Conservation (phyloP, 2,113 vertebrate species). For the Psittacus erithacus region DNA sequence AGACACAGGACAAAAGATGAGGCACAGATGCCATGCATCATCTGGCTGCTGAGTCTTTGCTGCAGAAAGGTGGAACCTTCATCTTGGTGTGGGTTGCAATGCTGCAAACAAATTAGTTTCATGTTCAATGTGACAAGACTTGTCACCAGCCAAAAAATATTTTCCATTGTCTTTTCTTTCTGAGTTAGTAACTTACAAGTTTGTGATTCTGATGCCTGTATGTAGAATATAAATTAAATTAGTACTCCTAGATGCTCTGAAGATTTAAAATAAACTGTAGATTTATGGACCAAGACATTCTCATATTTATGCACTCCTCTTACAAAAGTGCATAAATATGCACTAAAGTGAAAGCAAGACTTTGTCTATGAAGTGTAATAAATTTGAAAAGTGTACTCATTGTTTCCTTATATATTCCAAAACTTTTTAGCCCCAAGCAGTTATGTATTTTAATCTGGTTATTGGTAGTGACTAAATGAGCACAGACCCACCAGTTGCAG, state of each 20-base stretch:
- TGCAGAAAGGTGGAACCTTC: neutral
- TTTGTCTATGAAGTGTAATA: conserved; percentile 19
- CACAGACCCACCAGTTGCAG: neutral
- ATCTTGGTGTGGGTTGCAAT: neutral
- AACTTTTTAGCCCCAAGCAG: neutral
- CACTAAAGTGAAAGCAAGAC: conserved; percentile 9
- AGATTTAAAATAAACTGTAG: conserved; percentile 16
- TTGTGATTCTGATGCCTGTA: conserved; percentile 7
- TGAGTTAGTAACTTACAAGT: conserved; percentile 53
- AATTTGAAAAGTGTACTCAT: neutral
- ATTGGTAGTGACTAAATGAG: neutral
- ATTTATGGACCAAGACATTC: conserved; percentile 43
- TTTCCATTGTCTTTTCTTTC: conserved; percentile 25
- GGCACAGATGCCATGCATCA: neutral
- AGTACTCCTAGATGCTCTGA: neutral
- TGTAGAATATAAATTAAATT: conserved; percentile 58
- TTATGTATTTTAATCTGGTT: neutral
- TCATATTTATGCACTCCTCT: conserved; percentile 40
- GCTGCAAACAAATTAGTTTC: conserved; percentile 42
- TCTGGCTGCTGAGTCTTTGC: neutral
- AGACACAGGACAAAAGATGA: neutral
- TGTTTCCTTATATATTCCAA: neutral
- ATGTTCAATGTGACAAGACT: conserved; percentile 20
- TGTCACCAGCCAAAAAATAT: conserved; percentile 13
- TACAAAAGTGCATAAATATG: neutral